Base-by-base conservation (phyloP, 1,140 invertebrate genomes). In the Drosophila guanche region DNA sequence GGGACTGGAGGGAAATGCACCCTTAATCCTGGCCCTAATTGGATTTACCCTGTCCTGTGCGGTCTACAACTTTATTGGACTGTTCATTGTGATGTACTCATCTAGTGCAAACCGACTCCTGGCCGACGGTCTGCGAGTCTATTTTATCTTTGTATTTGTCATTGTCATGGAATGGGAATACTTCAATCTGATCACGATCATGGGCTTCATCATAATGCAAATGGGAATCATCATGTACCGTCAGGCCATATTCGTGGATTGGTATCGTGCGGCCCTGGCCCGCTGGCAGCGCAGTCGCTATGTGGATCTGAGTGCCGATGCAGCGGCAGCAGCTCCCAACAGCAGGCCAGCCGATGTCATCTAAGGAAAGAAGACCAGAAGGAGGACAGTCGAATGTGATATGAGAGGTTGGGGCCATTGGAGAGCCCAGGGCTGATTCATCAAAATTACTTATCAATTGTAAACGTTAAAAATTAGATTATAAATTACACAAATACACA, bases 11-110 rank as follows among this genome's bases (percentile, higher is more conserved):
- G 93, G 92, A 40, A 93, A 92, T 71, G 79, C 90, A 0, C 53
- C 90, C 5, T 52, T 94, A 27, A 48, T 92, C 8, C 23, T 92
- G 3, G 89, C 92, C 1, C 89, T 94, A 85, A 40, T 92, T 94
- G 96, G 96, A 67, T 98, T 97, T n/a, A 94, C 96, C 10, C 83
- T 98, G 4, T 98, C 97, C 56, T 99, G 99, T 78, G 97, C 98
- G 2, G 98, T 99, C 90, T 99, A 99, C 92, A 99, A 99, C 91
- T 99, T 98, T 92, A 95, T 97, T 88, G 98, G 98, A 20, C 95
- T 99, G 22, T 97, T 95, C 89, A 96, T 99, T n/a, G 98, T 98
- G 0, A 99, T 99, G 92, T 96, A 98, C 92, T 94, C 97, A 67
- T 97, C 95, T 45, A 97, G 97, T 10, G 98, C 97, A 1, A 98